phyloP scores from a whole-genome alignment of 2,888 invertebrate species.

The Epinotia bilunana region DNA sequence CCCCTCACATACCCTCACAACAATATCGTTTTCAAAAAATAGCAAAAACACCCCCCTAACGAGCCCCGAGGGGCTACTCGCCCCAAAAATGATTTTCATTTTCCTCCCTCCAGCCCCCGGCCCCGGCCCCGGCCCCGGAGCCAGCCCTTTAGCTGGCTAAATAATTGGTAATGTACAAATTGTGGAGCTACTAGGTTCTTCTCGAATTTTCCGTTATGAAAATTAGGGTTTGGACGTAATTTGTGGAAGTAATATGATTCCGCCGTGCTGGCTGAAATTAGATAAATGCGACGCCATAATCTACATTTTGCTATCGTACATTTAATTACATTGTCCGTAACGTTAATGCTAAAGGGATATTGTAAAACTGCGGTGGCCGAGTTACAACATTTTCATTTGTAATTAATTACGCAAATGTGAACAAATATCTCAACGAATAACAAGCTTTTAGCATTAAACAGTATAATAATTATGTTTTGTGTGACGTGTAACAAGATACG shows the following conservation, averaged over 20 bases:
- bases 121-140: conserved; percentile 48
- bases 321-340: conserved; percentile 17
- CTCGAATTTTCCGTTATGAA: conserved; percentile 36
- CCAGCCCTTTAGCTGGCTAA: conserved; percentile 59
- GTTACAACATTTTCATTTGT: conserved; percentile 7
- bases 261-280: conserved; percentile 12
- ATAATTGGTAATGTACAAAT: conserved; percentile 56
- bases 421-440: conserved; percentile 34
- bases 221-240: conserved; percentile 34
- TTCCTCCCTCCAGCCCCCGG: conserved; percentile 51
- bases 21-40: conserved; percentile 71
- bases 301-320: conserved; percentile 5
- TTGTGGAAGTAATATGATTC: conserved; percentile 34
- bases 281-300: conserved; percentile 15
- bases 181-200: conserved; percentile 41
- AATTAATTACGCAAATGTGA: conserved; percentile 25
- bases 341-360: conserved; percentile 1
- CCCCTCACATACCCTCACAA: conserved; percentile 52
- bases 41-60: conserved; percentile 55
- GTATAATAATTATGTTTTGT: conserved; percentile 52
- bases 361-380: background rate
- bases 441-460: conserved; percentile 49
- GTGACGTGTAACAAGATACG: conserved; percentile 50
- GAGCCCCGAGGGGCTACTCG: conserved; percentile 53
- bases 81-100: conserved; percentile 61